Conservation (phyloP, 2,113 vertebrate species). For the Cynopterus brachyotis region DNA sequence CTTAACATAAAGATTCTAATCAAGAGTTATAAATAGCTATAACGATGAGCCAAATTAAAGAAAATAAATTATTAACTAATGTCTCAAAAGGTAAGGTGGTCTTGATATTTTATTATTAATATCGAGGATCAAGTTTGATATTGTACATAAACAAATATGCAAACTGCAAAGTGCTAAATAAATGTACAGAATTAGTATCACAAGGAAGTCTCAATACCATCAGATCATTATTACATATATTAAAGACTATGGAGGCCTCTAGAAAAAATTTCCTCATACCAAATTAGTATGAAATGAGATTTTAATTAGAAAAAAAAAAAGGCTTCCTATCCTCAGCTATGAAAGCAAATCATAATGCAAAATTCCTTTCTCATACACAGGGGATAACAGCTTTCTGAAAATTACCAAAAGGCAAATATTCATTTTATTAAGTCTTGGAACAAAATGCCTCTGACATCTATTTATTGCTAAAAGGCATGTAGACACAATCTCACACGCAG, state of each 20-base stretch:
- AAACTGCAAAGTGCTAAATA: not conserved
- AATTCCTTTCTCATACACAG: not conserved
- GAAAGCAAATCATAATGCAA: constrained; percentile 49
- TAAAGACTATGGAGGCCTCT: not conserved
- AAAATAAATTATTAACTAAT: constrained; percentile 30
- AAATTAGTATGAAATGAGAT: constrained; percentile 56
- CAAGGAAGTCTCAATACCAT: not conserved
- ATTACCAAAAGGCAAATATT: constrained; percentile 36
- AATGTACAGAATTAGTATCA: not conserved
- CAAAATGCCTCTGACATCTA: not conserved
- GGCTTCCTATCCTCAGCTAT: constrained; percentile 7
- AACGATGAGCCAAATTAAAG: constrained; percentile 50
- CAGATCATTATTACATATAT: not conserved
- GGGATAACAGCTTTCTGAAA: constrained; percentile 39
- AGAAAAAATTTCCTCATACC: constrained; percentile 23
- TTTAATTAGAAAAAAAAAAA: constrained; percentile 51
- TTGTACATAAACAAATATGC: not conserved
- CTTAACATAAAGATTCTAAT: constrained; percentile 53
- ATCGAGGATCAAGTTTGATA: not conserved
- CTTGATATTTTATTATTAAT: constrained; percentile 34
- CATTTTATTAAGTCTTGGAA: constrained; percentile 41
- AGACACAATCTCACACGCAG: not conserved
- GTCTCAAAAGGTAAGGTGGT: constrained; percentile 30
- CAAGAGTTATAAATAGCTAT: constrained; percentile 33
- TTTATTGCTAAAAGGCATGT: not conserved